Base-by-base conservation (phyloP, 1,140 invertebrate species). In the Bombus superbus region DNA sequence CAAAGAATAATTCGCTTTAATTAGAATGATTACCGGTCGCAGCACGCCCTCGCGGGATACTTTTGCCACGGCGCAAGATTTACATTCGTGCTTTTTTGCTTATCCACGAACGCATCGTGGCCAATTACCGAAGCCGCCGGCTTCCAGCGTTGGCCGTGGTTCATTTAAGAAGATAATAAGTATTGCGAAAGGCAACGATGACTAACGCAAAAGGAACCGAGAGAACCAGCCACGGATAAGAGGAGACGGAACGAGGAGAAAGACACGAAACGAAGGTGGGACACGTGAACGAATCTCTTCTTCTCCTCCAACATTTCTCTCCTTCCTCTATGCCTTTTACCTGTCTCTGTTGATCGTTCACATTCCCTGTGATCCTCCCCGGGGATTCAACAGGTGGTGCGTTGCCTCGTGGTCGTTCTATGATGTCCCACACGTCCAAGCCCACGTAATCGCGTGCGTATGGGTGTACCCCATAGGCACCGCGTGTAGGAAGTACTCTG, bases 401-500 rank as follows among this genome's bases (percentile, higher is more conserved):
- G 79, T 78, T 82, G 81, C 87, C 81, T 90, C 74, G 78, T 83
- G 79, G 64, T 47, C 68, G 66, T 78, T 79, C 83, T 71, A 72
- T 59, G 81, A 75, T 91, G 89, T 91, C 89, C 87, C 86, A 90
- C 86, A 88, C 89, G 66, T 77, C 75, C 38, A 40, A 90, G 87
- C 89, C 89, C 84, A 91, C 89, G 84, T 91, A 91, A 85, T 83
- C 79, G 77, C 72, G 86, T 53, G 83, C 89, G 78, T 81, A 91
- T 91, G 83, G 59, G 69, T 89, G 72, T 88, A 91, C 59, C 88
- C 76, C 69, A 91, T 88, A 40, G 77, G 66, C 87, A 80, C 66
- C 75, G 78, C 68, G 85, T 91, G 89, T 92, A 92, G 91, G 91
- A 92, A 92, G 89, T 92, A 92, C 88, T 86, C 79, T 92, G 91